Base-by-base conservation (phyloP, 2,797 vertebrate species). In the Malurus leucopterus region DNA sequence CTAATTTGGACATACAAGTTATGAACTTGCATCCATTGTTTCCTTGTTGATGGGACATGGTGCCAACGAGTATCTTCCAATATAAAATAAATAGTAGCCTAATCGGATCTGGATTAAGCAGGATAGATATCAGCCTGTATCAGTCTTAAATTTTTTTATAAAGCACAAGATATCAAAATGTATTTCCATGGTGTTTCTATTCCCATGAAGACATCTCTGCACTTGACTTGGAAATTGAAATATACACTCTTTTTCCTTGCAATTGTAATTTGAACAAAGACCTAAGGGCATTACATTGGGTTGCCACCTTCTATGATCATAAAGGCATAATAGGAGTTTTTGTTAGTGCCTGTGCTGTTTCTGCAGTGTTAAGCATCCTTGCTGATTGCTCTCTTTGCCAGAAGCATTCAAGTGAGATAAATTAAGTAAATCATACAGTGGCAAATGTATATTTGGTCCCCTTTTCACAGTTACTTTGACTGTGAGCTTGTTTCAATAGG, bases 261-360 rank as follows among this genome's bases (percentile, higher is more conserved):
- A 19, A 0, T n/a, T 78, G 24, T 0, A 0, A 11, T 21, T 49
- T 80, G 64, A 64, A 69, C 32, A 27, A 63, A 47, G 2, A n/a
- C 3, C 2, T 61, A 44, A 40, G 21, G 15, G 2, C 38, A 10
- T 59, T 62, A 86, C 3, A 8, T 43, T 34, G 53, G 13, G 9
- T 38, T 73, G 8, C 11, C 4, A 22, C n/a, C 29, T 77, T 8
- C 13, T 61, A 0, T 46, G 21, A 13, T 61, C 8, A 22, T n/a
- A 36, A 67, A 46, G 21, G 43, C 17, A 12, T 30, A 43, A 4
- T 26, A n/a, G 2, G 16, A 27, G 4, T 18, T 43, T 64, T 83
- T 57, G 8, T 46, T 76, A 64, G 22, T 32, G 26, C 2, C 1
- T 53, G 9, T 9, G 6, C 10, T 51, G 3, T 22, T 21, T 49